These are phyloP conservation scores for Sitta europaea DNA, from an alignment of 2,113 vertebrate species.

Conservation along the genomic window DNA sequence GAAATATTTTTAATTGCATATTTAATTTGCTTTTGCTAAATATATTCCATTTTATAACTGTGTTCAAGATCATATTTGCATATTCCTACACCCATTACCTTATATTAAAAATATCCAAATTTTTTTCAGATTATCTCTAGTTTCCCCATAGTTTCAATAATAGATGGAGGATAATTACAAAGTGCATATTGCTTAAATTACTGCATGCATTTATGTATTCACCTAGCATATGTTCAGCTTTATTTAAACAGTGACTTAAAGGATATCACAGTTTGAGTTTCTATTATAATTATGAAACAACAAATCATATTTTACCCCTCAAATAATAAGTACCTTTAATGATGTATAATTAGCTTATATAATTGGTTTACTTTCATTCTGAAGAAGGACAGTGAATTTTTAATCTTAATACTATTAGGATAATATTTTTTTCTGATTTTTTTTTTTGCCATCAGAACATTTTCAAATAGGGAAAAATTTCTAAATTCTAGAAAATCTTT, in stretches of 20 bases:
- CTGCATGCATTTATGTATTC: not conserved
- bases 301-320: not conserved
- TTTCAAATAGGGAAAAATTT: not conserved
- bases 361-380: not conserved
- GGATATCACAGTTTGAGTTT: not conserved
- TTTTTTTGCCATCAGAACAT: not conserved
- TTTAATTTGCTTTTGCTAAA: not conserved
- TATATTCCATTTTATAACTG: not conserved
- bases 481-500: not conserved
- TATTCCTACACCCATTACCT: not conserved
- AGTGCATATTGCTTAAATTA: not conserved
- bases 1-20: not conserved
- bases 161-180: not conserved
- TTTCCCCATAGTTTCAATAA: not conserved
- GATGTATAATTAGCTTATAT: not conserved
- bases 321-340: not conserved
- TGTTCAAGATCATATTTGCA: not conserved
- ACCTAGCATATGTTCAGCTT: not conserved
- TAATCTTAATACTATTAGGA: not conserved
- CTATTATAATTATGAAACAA: not conserved
- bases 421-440: not conserved
- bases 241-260: not conserved
- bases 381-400: not conserved
- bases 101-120: not conserved
- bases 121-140: not conserved